Evolutionary conservation across 2,113 vertebrate species (phyloP), one percentile per base, ranked within the genome.

Genomic region (Taxidea taxus): DNA sequence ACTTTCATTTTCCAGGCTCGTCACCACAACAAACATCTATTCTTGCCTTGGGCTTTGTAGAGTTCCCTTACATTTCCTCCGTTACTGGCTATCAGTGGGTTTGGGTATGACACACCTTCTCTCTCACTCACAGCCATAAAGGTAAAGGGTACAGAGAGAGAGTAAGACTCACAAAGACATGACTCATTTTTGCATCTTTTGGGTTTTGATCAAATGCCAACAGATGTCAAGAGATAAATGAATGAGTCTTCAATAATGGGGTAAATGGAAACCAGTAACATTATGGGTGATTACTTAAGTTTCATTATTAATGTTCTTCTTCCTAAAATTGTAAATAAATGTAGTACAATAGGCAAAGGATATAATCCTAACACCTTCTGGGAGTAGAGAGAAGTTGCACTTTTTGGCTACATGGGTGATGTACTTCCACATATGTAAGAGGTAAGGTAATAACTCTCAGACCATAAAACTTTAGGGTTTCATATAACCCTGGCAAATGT

Each of bases 181-280:
- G 97, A 98, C 96, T 98, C 98, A 98, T 98, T 97, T 96, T 94
- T 85, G 91, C 37, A 87, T 92, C 80, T 94, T 96, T 84, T 88
- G 81, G 97, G 39, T 95, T 96, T 98, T 97, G 91, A 97, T 92
- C 92, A 97, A 98, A 97, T 98, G 96, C 96, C 95, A 97, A 86
- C 54, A 96, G 95, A 97, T 98, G 95, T 95, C 60, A 97, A 97
- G 82, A 97, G 97, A 97, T 97, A 96, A 95, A 96, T 91, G 91
- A 93, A 89, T 85, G 97, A 97, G 94, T 94, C 95, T 96, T 95
- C 78, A 82, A 75, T 56, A 90, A 58, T 94, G 81, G 31, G 54
- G 81, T 77, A 87, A 88, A 56, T 92, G 86, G 94, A 97, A 97
- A 97, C 88, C 96, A 95, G 95, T 91, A 95, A 94, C 80, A 83